Base-by-base conservation (phyloP, 1,140 invertebrate genomes). In the Drosophila mojavensis region DNA sequence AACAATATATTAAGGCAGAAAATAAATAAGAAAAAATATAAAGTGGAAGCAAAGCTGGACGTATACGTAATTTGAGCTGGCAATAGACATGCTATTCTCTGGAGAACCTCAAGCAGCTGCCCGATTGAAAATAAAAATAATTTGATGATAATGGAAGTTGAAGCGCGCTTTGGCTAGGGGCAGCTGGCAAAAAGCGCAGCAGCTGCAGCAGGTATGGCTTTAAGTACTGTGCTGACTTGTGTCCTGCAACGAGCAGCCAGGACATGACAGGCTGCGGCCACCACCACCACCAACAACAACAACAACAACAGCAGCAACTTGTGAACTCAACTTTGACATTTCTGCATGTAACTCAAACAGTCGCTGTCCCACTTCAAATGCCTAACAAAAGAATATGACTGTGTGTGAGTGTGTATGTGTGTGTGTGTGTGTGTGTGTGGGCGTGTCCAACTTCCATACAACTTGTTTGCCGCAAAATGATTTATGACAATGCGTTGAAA, bases 401-500 rank as follows among this genome's bases (percentile, higher is more conserved):
- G 11, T 17, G 10, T 64, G 59, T 33, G 74, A 11, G 24, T 17
- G 33, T 33, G 24, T 17, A 5, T 78, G 63, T 60, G 59, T 33
- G 74, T 17, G 24, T 17, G 6, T 77, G 68, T 64, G 59, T 33
- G 73, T 50, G 13, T 3, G 28, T 5, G 51, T 4, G 26, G 75
- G 79, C 75, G 65, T 82, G 79, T 66, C 56, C 33, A 50, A 59
- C 28, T 33, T 58, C 20, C 63, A 51, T 59, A 48, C 65, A 71
- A 75, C 75, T 85, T 86, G 82, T 81, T 86, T 86, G 72, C 82
- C 82, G 79, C 72, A 81, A 81, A 81, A 86, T 86, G 83, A 86
- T 86, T 86, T 86, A 86, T 86, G 83, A 86, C 82, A 86, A 81
- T 81, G 82, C 72, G 74, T 75, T 81, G 71, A 81, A 81, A 84